phyloP scores from a whole-genome alignment of 2,113 vertebrate genomes.

The Perccottus glenii region DNA sequence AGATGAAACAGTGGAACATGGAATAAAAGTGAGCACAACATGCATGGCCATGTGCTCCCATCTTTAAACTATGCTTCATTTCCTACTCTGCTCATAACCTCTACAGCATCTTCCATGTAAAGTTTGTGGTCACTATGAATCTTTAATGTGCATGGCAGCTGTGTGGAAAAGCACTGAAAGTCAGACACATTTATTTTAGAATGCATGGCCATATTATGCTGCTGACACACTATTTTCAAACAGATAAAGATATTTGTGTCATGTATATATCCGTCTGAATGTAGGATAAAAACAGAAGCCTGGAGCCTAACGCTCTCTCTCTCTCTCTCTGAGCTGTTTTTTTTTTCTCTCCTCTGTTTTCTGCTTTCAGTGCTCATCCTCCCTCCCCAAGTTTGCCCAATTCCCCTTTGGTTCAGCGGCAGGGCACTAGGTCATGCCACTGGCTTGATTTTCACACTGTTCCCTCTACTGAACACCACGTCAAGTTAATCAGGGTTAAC shows the following conservation, averaged over 20 bases:
- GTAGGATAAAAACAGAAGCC: slow-evolving; percentile 3
- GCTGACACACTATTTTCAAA: slow-evolving; percentile 23
- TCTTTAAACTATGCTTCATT: slow-evolving; percentile 44
- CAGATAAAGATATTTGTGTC: slow-evolving; percentile 19
- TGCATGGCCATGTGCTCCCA: slow-evolving; percentile 6
- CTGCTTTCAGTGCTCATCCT: slow-evolving; percentile 24
- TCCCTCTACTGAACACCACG: slow-evolving; percentile 69
- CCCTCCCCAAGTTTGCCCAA: slow-evolving; percentile 56
- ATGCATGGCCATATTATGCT: slow-evolving; percentile 4
- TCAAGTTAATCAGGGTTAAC: slow-evolving; percentile 85
- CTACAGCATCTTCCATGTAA: slow-evolving; percentile 8
- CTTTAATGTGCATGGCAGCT: slow-evolving; percentile 25
- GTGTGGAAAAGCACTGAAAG: slow-evolving; percentile 10
- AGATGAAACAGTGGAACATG: slow-evolving; percentile 13
- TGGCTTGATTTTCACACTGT: slow-evolving; percentile 79
- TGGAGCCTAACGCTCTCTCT: slow-evolving; percentile 20
- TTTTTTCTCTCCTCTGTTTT: slow-evolving; percentile 10
- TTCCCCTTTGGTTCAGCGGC: slow-evolving; percentile 70
- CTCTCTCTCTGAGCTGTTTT: slow-evolving; percentile 13
- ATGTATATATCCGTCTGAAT: slow-evolving; percentile 5
- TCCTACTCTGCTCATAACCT: slow-evolving; percentile 23
- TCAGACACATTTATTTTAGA: slow-evolving; percentile 26
- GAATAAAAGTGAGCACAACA: slow-evolving; percentile 3
- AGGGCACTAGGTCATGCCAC: slow-evolving; percentile 76
- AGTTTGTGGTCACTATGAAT: slow-evolving; percentile 14